Percentiles rank a stretch among this genome's conserved stretches.
These are phyloP conservation scores for Matsumurasca onukii DNA, from an alignment of 1,140 invertebrate genomes.

Conservation along the genomic window DNA sequence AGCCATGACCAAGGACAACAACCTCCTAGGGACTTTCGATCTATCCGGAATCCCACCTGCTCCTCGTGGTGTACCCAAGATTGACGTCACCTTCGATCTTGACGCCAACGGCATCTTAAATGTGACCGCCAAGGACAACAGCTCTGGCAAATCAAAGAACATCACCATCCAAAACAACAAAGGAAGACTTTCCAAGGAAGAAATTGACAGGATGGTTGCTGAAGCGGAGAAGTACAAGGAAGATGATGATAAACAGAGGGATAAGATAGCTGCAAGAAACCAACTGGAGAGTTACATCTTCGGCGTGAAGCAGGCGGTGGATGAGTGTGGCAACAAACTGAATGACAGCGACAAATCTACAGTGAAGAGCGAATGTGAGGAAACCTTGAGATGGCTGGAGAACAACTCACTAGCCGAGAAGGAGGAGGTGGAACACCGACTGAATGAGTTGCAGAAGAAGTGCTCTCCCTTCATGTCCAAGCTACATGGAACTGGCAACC, in stretches of 20 bases:
- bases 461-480: too few species aligned
- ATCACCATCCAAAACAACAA: conserved; percentile 61
- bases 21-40: conserved; percentile 78
- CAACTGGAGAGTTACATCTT: conserved; percentile 70
- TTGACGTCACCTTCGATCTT: too few species aligned
- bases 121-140: conserved; percentile 58
- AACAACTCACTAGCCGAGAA: too few species aligned
- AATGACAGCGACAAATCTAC: conserved; percentile 46
- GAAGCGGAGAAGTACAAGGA: conserved; percentile 66
- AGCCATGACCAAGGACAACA: conserved; percentile 68
- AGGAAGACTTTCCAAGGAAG: too few species aligned
- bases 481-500: too few species aligned
- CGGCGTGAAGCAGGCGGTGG: conserved; percentile 59
- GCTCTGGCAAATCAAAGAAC: too few species aligned
- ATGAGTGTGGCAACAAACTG: conserved; percentile 47
- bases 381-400: too few species aligned
- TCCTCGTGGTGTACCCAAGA: conserved; percentile 52
- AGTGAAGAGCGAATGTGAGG: too few species aligned
- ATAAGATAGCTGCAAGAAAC: conserved; percentile 64
- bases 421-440: too few species aligned
- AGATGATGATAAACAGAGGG: conserved; percentile 57
- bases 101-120: conserved; percentile 72
- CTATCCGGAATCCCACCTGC: conserved; percentile 65
- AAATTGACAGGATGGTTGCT: conserved; percentile 63
- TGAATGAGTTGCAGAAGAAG: too few species aligned